Evolutionary conservation across 2,113 vertebrate genomes (phyloP).

Genomic region (Anoplopoma fimbria): DNA sequence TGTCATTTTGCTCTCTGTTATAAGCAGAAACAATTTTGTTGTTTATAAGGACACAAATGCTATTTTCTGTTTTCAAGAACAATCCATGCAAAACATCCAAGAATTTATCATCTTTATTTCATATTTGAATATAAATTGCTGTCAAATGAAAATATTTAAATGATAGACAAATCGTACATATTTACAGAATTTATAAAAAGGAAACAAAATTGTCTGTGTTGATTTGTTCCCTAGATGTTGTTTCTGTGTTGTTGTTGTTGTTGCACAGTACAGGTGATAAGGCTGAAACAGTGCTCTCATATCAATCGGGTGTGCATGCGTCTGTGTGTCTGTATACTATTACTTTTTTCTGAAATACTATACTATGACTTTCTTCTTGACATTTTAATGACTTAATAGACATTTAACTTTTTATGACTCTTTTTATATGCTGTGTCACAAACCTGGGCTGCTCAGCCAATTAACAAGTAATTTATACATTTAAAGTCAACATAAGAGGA

Average conservation of each 20-base stretch:
- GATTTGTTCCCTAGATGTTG: neutral
- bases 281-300: neutral
- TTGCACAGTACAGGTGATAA: neutral
- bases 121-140: slow-evolving; percentile 86
- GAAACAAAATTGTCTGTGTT: slow-evolving; percentile 44
- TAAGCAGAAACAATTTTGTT: neutral
- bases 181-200: slow-evolving; percentile 83
- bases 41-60: neutral
- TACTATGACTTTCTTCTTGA: too few relatives aligned
- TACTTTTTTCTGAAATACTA: too few relatives aligned
- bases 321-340: too few relatives aligned
- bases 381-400: too few relatives aligned
- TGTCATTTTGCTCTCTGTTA: slow-evolving; percentile 1
- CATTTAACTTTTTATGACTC: too few relatives aligned
- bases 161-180: slow-evolving; percentile 79
- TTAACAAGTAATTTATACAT: too few relatives aligned
- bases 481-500: too few relatives aligned
- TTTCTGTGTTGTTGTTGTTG: neutral
- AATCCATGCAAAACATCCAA: slow-evolving; percentile 54
- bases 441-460: too few relatives aligned
- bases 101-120: slow-evolving; percentile 81
- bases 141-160: slow-evolving; percentile 81
- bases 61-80: slow-evolving; percentile 8
- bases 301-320: neutral
- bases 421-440: too few relatives aligned